These are phyloP conservation scores for Ctenochaetus hawaiiensis DNA, from an alignment of 2,797 vertebrate genomes.

Conservation along the genomic window DNA sequence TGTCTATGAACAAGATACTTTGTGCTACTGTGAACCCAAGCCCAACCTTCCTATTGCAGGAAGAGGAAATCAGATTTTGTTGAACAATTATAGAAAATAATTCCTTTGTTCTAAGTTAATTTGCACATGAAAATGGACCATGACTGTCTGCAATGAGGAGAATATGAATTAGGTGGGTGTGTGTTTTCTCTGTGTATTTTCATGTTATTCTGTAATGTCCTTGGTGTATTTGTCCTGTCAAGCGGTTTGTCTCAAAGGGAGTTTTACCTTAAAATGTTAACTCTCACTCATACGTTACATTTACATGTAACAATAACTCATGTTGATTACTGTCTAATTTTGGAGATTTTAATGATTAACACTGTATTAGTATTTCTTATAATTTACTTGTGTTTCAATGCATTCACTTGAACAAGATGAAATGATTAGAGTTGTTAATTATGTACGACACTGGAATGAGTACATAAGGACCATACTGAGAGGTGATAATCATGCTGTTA, in stretches of 20 bases:
- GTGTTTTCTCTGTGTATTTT: conserved; percentile 4
- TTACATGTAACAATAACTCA: neutral
- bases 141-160: neutral
- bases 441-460: neutral
- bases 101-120: neutral
- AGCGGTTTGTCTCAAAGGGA: neutral
- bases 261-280: neutral
- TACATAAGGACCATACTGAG: conserved; percentile 7
- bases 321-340: conserved; percentile 13
- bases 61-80: neutral
- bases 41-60: neutral
- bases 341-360: neutral
- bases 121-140: conserved; percentile 26
- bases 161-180: neutral
- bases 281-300: neutral
- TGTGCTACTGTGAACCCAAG: neutral
- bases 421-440: neutral
- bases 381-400: conserved; percentile 27
- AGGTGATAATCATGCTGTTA: conserved; percentile 33
- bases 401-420: conserved; percentile 53
- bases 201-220: neutral
- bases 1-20: neutral
- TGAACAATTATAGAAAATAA: neutral
- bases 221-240: neutral
- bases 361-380: conserved; percentile 9